Evolutionary conservation across 2,113 vertebrate genomes (phyloP).

Genomic region (Rhombomys opimus): DNA sequence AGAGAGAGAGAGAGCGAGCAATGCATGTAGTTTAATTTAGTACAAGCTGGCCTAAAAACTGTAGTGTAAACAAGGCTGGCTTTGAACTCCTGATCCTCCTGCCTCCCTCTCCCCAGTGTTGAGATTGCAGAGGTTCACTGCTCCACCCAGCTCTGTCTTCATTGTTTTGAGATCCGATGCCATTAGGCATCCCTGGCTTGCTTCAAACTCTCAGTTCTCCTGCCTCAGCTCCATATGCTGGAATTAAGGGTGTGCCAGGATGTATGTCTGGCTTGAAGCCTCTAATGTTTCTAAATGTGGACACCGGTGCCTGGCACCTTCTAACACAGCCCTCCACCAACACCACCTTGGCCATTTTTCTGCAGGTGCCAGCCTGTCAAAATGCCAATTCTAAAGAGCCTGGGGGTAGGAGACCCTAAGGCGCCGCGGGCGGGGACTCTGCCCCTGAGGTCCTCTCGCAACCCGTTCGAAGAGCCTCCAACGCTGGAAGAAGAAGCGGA

Average conservation of each 20-base stretch:
- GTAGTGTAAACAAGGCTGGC: not conserved
- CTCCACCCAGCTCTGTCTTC: not conserved
- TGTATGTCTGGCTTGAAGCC: not conserved
- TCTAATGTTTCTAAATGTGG: accelerated
- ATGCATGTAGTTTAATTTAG: not conserved
- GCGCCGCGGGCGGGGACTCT: slow-evolving; percentile 80
- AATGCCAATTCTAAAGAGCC: slow-evolving; percentile 92
- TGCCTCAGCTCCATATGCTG: not conserved
- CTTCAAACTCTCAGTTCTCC: not conserved
- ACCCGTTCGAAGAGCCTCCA: slow-evolving; percentile 87
- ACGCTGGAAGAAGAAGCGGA: slow-evolving; percentile 88
- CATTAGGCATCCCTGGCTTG: not conserved
- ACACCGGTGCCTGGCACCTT: not conserved
- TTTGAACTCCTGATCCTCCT: not conserved
- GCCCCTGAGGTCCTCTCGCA: slow-evolving; percentile 89
- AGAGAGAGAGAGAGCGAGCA: not conserved
- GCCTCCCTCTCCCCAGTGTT: not conserved
- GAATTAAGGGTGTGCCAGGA: not conserved
- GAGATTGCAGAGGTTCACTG: not conserved
- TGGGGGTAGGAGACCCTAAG: slow-evolving; percentile 81
- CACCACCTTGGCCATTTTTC: not conserved
- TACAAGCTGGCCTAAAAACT: not conserved
- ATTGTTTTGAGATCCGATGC: not conserved
- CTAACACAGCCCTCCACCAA: not conserved
- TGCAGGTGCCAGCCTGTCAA: slow-evolving; percentile 60